These are phyloP conservation scores for Phrynocephalus versicolor DNA, from an alignment of 2,113 vertebrate genomes.

Conservation along the genomic window DNA sequence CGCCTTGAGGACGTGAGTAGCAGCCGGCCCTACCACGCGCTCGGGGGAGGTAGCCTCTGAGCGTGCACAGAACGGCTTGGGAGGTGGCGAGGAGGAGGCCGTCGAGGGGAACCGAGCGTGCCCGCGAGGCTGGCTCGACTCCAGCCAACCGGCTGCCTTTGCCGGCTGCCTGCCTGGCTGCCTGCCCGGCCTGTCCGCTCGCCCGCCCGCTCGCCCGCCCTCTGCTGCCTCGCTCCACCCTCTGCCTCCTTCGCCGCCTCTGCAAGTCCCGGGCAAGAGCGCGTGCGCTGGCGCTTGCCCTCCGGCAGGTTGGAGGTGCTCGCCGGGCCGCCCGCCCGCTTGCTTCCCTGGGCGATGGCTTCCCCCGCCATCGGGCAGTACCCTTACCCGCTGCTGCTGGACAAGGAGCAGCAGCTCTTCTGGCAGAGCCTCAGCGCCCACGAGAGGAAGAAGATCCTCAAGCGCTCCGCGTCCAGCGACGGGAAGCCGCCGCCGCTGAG, in stretches of 20 bases:
- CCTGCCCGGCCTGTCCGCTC: too few relatives aligned
- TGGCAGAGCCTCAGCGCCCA: slow-evolving; percentile 66
- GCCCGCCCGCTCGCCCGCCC: neutral
- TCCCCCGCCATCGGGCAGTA: slow-evolving; percentile 79
- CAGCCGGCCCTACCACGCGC: too few relatives aligned
- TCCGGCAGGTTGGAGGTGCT: neutral
- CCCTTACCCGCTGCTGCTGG: slow-evolving; percentile 71
- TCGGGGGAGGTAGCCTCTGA: too few relatives aligned
- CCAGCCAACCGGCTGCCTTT: too few relatives aligned
- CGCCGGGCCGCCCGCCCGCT: neutral
- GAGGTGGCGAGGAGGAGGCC: too few relatives aligned
- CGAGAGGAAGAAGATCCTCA: slow-evolving; percentile 63
- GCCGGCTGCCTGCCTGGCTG: too few relatives aligned
- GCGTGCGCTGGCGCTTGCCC: slow-evolving; percentile 30
- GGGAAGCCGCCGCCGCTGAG: slow-evolving; percentile 18
- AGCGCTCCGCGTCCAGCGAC: slow-evolving; percentile 40
- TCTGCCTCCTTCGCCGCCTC: neutral
- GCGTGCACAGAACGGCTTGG: too few relatives aligned
- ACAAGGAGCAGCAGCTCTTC: slow-evolving; percentile 72
- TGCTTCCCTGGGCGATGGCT: slow-evolving; percentile 74
- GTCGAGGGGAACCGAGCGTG: too few relatives aligned
- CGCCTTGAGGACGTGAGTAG: too few relatives aligned
- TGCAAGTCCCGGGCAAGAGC: slow-evolving; percentile 8
- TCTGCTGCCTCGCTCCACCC: slow-evolving; percentile 12
- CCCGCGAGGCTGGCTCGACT: too few relatives aligned